Base-by-base conservation (phyloP, 2,797 vertebrate species). In the Epinephelus malabaricus region DNA sequence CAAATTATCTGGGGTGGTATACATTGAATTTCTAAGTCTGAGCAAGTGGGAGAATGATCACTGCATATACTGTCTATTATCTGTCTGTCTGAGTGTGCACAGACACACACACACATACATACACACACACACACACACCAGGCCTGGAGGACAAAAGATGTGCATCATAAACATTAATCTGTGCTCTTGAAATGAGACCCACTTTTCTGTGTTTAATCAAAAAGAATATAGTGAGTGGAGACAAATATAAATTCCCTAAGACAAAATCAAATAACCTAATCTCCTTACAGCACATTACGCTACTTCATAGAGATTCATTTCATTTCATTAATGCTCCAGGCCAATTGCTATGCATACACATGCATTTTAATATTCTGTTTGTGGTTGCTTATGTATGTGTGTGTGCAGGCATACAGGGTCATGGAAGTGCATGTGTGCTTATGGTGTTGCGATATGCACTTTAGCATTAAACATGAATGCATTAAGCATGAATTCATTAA, bases 191-290 rank as follows among this genome's bases (percentile, higher is more conserved):
- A 84, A 83, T 56, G 49, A 81, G 25, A 45, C 17, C 30, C 27
- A 73, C 53, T 73, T 84, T 59, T 76, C 51, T 72, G 49, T 67
- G 21, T 90, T 91, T 85, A 84, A 90, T 86, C 38, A 88, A 82
- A 86, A 87, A 61, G 23, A 14, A 78, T 74, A 55, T 21, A 53
- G 49, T 88, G 59, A 86, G 25, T 55, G 17, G 73, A 76, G 77
- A 91, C 59, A 79, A 83, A 87, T 83, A 86, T 82, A 68, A 79
- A 82, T 67, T 78, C 69, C 69, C 46, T 50, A 27, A 30, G 67
- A 88, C 51, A 79, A 83, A 87, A 82, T 81, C 50, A 75, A 84
- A 79, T 79, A 79, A 69, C 58, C 77, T 74, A 68, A 84, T 86
- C 43, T 69, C 46, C 75, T 75, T 50, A 72, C 27, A 70, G 65